These are phyloP conservation scores for Lepidochitona cinerea DNA, from an alignment of 2,888 invertebrate genomes.

Conservation along the genomic window DNA sequence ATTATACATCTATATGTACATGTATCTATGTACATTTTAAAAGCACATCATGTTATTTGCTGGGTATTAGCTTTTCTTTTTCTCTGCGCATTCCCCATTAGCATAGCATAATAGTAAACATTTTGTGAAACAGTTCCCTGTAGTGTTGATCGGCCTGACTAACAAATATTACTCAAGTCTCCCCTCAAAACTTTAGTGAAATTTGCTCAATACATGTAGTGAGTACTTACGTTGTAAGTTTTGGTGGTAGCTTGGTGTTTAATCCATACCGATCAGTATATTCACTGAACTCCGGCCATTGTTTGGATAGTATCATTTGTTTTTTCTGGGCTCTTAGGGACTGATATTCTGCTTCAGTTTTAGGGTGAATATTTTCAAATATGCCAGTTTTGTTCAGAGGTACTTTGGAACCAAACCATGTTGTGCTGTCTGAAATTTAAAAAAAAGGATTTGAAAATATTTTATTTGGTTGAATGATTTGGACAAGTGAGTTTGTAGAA, in stretches of 20 bases:
- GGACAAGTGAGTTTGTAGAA: no score
- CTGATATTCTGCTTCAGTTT: slow-evolving; percentile 51
- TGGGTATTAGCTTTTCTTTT: no score
- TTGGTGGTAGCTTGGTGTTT: neutral
- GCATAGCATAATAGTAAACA: no score
- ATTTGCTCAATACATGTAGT: neutral
- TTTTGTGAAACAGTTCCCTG: no score
- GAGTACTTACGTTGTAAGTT: neutral
- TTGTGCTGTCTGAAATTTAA: slow-evolving; percentile 52
- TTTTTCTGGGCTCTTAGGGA: neutral
- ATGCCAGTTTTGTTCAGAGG: slow-evolving; percentile 60
- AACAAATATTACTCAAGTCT: no score
- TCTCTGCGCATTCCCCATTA: no score
- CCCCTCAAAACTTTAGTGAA: neutral
- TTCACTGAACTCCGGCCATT: neutral
- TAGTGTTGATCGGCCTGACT: no score
- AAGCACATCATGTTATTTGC: no score
- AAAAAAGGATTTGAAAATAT: neutral
- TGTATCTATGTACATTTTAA: no score
- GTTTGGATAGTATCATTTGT: neutral
- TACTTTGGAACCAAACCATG: slow-evolving; percentile 64
- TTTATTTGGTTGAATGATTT: no score
- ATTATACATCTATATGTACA: no score
- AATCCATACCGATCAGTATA: neutral
- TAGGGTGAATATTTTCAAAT: slow-evolving; percentile 57